A percentile compares a stretch with the other conserved stretches of the same genome.
phyloP scores from a whole-genome alignment of 2,888 invertebrate species.

The Epicampocera succincta region DNA sequence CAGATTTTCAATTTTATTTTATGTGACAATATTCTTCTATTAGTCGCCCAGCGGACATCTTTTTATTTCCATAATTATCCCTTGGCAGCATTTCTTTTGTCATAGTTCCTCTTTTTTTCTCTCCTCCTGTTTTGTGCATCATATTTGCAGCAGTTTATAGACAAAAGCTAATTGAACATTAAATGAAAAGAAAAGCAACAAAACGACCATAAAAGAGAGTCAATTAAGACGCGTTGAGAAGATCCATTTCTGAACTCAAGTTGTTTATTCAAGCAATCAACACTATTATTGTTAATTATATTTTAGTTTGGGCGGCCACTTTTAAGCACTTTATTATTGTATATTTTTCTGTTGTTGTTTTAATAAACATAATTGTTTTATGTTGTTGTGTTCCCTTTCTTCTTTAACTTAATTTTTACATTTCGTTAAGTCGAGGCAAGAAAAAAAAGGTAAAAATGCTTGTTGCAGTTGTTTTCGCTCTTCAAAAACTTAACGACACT shows the following conservation, averaged over 20 bases:
- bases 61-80: background rate
- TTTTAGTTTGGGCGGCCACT: background rate
- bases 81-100: conserved; percentile 29
- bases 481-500: conserved; percentile 32
- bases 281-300: conserved; percentile 43
- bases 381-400: background rate
- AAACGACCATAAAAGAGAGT: background rate
- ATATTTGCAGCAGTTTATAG: conserved; percentile 38
- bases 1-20: too few species aligned
- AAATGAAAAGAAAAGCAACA: conserved; percentile 36
- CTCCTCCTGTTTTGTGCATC: background rate
- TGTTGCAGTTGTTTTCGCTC: conserved; percentile 34
- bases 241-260: background rate
- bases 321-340: conserved; percentile 10
- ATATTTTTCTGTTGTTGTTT: conserved; percentile 14
- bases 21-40: too few species aligned
- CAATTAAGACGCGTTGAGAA: conserved; percentile 29
- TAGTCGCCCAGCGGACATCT: too few species aligned
- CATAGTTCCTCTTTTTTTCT: background rate
- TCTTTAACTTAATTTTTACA: conserved; percentile 14
- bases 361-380: conserved; percentile 54
- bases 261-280: conserved; percentile 60
- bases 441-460: background rate
- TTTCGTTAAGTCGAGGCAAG: conserved; percentile 18
- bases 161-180: conserved; percentile 57